A percentile compares a stretch with the other conserved stretches of the same genome.
phyloP scores from a whole-genome alignment of 2,888 invertebrate genomes.

The Melieria crassipennis region DNA sequence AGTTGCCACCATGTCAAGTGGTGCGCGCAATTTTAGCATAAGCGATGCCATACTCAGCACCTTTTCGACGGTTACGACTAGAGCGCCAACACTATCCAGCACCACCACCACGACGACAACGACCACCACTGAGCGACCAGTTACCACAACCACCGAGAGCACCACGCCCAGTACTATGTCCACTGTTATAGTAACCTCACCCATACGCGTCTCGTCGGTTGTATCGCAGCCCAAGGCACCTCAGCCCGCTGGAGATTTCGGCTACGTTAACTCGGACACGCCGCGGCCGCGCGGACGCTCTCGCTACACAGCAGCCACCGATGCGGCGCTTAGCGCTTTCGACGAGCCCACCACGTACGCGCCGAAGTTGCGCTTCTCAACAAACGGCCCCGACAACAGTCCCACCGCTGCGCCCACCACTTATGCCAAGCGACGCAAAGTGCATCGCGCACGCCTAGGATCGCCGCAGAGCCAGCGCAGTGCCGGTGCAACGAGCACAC shows the following conservation, averaged over 20 bases:
- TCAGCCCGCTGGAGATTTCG: slow-evolving; percentile 4
- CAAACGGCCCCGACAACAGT: slow-evolving; percentile 36
- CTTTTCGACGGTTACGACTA: slow-evolving; percentile 44
- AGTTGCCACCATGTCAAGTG: slow-evolving; percentile 51
- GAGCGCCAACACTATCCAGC: slow-evolving; percentile 24
- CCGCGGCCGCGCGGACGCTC: slow-evolving; percentile 59
- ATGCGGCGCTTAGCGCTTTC: slow-evolving; percentile 45
- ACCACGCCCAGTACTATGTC: slow-evolving; percentile 47
- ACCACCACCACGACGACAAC: slow-evolving; percentile 41
- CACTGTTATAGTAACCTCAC: slow-evolving; percentile 50
- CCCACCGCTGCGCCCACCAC: slow-evolving; percentile 33
- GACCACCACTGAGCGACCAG: slow-evolving; percentile 38
- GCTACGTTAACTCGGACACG: slow-evolving; percentile 39
- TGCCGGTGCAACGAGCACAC: slow-evolving; percentile 26
- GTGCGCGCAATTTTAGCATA: slow-evolving; percentile 55
- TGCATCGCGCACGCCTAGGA: slow-evolving; percentile 49
- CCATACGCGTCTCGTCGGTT: slow-evolving; percentile 49
- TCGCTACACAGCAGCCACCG: slow-evolving; percentile 60
- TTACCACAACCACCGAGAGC: slow-evolving; percentile 37
- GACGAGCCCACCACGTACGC: slow-evolving; percentile 64
- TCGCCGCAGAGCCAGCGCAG: slow-evolving; percentile 40
- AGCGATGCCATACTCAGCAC: slow-evolving; percentile 57
- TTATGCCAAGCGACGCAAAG: slow-evolving; percentile 47
- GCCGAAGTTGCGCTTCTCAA: slow-evolving; percentile 55
- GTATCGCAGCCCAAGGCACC: slow-evolving; percentile 17